Evolutionary conservation across 2,888 invertebrate genomes (phyloP), one percentile per base, ranked within the genome.

Genomic region (Monochamus alternatus): DNA sequence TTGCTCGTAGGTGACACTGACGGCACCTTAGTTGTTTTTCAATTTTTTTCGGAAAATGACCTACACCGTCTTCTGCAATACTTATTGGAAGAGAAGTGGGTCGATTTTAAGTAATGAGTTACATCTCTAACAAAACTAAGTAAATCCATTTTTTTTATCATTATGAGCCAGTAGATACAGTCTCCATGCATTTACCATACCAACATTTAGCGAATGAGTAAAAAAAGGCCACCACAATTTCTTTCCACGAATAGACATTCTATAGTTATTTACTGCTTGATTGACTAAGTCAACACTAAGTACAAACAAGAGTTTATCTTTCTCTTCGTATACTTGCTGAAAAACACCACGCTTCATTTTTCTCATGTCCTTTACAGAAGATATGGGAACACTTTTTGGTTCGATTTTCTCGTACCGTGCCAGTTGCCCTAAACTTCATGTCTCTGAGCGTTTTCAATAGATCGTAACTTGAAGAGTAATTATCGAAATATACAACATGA

Each of bases 361-460:
- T 22, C 22, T 22, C 22, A 22, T 22, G 22, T 22, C 22, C 22
- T 22, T 22, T 22, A 22, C 22, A 1, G 22, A 22, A 22, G 22
- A 22, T 22, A 22, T n/a, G 30, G 10, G 76, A 64, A 74, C 69
- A 68, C 10, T 64, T 63, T 31, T 43, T 62, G 55, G 64, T 68
- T 12, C 77, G 64, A 44, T 77, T 77, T 14, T 77, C 75, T 32
- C 72, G 59, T 5, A 76, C 66, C 30, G 72, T 76, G 2, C 74
- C 67, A 3, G 74, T 68, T 3, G 63, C 73, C 52, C 51, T 12
- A 32, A 76, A 47, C 7, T 51, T 22, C 44, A 31, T 60, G n/a
- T 72, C n/a, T n/a, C 32, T 64, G 64, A 73, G 12, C 3, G 22
- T 51, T 52, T 3, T 55, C 2, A 67, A 22, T 12, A 67, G 67